Evolutionary conservation across 2,888 invertebrate genomes (phyloP).

Genomic region (Platyscelio sp.): DNA sequence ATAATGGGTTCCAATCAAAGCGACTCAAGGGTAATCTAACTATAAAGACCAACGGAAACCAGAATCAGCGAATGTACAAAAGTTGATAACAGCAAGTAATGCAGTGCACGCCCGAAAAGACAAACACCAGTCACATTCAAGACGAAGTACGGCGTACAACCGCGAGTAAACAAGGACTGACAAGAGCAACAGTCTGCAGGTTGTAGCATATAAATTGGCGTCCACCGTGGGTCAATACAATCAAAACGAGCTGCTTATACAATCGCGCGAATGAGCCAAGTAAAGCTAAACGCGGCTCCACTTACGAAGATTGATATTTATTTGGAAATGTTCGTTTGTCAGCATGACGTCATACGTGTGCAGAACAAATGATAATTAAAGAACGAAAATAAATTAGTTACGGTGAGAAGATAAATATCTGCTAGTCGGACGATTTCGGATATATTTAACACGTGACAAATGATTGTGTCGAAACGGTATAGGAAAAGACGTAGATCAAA

Average conservation of each 20-base stretch:
- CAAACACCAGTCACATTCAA: not conserved
- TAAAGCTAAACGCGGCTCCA: not conserved
- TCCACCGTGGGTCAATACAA: slow-evolving; percentile 14
- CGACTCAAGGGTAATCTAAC: no score
- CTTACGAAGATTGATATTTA: slow-evolving; percentile 13
- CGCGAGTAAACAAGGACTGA: not conserved
- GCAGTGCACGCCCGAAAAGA: not conserved
- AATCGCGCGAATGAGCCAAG: not conserved
- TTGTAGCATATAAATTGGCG: not conserved
- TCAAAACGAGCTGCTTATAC: not conserved
- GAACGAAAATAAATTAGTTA: not conserved
- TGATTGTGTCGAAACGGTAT: no score
- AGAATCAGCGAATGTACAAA: not conserved
- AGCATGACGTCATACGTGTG: not conserved
- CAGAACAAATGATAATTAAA: not conserved
- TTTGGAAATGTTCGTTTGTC: slow-evolving; percentile 1
- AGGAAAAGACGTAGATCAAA: no score
- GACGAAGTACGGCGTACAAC: slow-evolving; percentile 1
- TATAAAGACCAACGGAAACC: no score
- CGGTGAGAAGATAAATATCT: no score
- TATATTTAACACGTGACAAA: no score
- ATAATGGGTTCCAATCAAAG: no score
- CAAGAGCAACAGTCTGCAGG: slow-evolving; percentile 2
- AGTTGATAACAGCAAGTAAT: no score
- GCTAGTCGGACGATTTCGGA: no score